phyloP scores from a whole-genome alignment of 2,113 vertebrate genomes.

The Serilophus lunatus region DNA sequence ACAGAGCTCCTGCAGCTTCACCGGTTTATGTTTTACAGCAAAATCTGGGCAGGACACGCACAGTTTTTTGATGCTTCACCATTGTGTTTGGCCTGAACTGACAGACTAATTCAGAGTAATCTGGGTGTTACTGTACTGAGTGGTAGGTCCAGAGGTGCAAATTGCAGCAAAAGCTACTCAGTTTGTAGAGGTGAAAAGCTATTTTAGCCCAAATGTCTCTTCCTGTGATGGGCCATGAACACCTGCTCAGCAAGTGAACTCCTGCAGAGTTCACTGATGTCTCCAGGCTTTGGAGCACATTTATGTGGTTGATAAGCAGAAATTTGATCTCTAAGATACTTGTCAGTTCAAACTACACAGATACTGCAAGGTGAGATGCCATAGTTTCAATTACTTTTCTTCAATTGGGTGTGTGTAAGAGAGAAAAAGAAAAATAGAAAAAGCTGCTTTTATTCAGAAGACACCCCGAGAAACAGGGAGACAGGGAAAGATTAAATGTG shows the following conservation, averaged over 20 bases:
- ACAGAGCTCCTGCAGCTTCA: background rate
- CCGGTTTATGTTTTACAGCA: background rate
- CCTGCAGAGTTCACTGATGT: background rate
- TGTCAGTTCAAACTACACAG: background rate
- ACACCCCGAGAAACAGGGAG: background rate
- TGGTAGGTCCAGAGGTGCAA: background rate
- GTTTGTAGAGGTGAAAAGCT: background rate
- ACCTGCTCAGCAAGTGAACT: background rate
- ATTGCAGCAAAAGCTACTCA: background rate
- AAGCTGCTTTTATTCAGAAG: background rate
- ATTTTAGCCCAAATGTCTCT: background rate
- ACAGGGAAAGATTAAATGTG: background rate
- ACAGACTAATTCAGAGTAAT: background rate
- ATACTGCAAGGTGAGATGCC: background rate
- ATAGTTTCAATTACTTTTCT: conserved; percentile 31
- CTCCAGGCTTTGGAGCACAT: conserved; percentile 9
- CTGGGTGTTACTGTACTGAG: background rate
- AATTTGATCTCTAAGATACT: background rate
- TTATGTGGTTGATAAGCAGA: background rate
- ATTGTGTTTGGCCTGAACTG: background rate
- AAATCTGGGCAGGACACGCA: background rate
- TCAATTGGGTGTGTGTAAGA: background rate
- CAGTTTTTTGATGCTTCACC: background rate
- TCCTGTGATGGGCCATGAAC: background rate
- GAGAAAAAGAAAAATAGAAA: background rate